Conservation (phyloP, 2,888 invertebrate species). For the Prosopocoilus inquinatus region DNA sequence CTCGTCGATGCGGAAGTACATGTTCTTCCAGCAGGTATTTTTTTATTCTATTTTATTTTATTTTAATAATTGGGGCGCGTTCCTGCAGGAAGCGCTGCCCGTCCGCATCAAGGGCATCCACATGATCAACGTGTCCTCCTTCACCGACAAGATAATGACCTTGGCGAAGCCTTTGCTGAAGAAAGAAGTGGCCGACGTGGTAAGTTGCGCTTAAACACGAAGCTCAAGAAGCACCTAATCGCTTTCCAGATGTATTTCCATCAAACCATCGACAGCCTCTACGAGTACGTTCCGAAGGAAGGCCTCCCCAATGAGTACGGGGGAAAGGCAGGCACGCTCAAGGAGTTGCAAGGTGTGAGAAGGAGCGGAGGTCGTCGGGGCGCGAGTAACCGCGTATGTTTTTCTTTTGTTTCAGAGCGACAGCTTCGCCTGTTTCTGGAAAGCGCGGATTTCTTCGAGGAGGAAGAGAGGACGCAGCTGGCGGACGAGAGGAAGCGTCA, state of each 20-base stretch:
- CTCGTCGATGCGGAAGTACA: slow-evolving; percentile 64
- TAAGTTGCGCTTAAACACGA: background rate
- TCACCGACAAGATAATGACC: slow-evolving; percentile 11
- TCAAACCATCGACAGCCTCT: slow-evolving; percentile 12
- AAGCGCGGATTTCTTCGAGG: slow-evolving; percentile 43
- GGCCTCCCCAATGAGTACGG: slow-evolving; percentile 18
- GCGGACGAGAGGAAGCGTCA: slow-evolving; percentile 40
- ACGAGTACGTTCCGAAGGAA: slow-evolving; percentile 14
- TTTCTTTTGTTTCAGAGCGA: background rate
- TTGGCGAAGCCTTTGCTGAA: slow-evolving; percentile 13
- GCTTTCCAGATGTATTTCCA: slow-evolving; percentile 20
- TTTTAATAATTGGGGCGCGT: background rate
- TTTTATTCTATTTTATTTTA: background rate
- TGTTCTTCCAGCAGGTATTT: slow-evolving; percentile 64
- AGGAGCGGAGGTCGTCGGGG: background rate
- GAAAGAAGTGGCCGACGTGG: slow-evolving; percentile 14
- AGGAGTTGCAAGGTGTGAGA: slow-evolving; percentile 9
- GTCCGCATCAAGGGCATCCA: slow-evolving; percentile 18
- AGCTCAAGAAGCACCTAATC: background rate
- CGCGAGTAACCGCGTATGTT: background rate
- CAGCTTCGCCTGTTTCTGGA: slow-evolving; percentile 14
- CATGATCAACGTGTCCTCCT: slow-evolving; percentile 12
- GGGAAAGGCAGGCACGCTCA: slow-evolving; percentile 4
- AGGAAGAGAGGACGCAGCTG: slow-evolving; percentile 53
- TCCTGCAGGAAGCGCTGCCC: slow-evolving; percentile 15